Conservation (phyloP, 2,113 vertebrate species). For the Ptychochromis oligacanthus region DNA sequence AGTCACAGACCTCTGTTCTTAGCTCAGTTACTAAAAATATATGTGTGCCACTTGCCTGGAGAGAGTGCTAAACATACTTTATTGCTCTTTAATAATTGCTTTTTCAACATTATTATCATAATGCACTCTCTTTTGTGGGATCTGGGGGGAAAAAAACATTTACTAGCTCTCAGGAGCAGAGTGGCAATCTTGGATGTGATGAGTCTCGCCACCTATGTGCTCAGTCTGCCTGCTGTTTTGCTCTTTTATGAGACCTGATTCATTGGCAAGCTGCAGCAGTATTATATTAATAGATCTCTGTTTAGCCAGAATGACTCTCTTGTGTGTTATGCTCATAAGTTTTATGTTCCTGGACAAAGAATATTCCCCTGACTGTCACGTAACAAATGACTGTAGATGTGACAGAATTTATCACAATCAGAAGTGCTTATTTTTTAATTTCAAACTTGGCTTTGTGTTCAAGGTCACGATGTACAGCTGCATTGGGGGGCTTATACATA, state of each 20-base stretch:
- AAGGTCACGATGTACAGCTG: constrained; percentile 55
- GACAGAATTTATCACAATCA: constrained; percentile 13
- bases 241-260: constrained; percentile 63
- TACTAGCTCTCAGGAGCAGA: constrained; percentile 64
- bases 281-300: constrained; percentile 60
- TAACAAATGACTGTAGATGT: background rate
- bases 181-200: constrained; percentile 56
- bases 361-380: background rate
- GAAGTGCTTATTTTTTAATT: background rate
- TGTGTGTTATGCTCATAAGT: constrained; percentile 18
- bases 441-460: constrained; percentile 34
- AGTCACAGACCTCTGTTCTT: background rate
- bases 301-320: constrained; percentile 30
- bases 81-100: constrained; percentile 78
- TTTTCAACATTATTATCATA: constrained; percentile 74
- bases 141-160: constrained; percentile 65
- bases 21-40: constrained; percentile 52
- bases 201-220: constrained; percentile 62
- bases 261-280: constrained; percentile 55
- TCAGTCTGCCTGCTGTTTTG: constrained; percentile 30
- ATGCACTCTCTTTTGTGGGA: constrained; percentile 74
- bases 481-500: constrained; percentile 53
- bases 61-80: constrained; percentile 73
- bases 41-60: constrained; percentile 56
- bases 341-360: constrained; percentile 10